phyloP scores from a whole-genome alignment of 2,113 vertebrate species.

The Pygathrix nemaeus region DNA sequence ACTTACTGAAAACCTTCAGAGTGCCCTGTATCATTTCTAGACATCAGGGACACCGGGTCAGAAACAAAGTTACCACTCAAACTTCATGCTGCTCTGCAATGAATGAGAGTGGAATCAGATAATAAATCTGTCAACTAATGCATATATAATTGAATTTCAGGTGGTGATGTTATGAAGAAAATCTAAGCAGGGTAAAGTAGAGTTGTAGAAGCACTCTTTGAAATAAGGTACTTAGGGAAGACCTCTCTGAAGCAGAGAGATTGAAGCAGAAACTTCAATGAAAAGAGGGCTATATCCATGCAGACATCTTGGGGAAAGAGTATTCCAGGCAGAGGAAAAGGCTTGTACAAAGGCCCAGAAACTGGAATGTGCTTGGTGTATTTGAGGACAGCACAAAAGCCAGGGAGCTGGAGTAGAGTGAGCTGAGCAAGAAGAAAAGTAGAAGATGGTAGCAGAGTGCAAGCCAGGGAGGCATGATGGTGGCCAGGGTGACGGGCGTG shows the following conservation, averaged over 20 bases:
- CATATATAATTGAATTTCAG: background rate
- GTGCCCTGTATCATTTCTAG: background rate
- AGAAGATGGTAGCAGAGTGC: background rate
- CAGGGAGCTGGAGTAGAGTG: background rate
- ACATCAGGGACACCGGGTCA: background rate
- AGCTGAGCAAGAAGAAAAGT: background rate
- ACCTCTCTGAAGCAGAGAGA: background rate
- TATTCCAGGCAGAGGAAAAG: background rate
- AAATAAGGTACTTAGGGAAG: background rate
- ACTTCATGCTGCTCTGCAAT: background rate
- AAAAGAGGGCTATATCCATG: background rate
- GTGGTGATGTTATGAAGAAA: background rate
- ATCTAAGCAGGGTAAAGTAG: background rate
- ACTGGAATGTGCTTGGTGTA: background rate
- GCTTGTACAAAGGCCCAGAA: background rate
- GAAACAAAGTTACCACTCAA: background rate
- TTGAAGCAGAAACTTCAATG: background rate
- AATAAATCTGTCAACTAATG: background rate
- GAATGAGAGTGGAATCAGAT: background rate
- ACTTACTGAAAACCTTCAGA: background rate
- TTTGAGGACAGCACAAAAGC: background rate
- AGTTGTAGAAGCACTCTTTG: background rate
- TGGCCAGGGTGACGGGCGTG: no score
- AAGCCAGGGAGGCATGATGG: no score
- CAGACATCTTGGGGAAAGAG: background rate